Evolutionary conservation across 2,888 invertebrate genomes (phyloP).

Genomic region (Yponomeuta cagnagella): DNA sequence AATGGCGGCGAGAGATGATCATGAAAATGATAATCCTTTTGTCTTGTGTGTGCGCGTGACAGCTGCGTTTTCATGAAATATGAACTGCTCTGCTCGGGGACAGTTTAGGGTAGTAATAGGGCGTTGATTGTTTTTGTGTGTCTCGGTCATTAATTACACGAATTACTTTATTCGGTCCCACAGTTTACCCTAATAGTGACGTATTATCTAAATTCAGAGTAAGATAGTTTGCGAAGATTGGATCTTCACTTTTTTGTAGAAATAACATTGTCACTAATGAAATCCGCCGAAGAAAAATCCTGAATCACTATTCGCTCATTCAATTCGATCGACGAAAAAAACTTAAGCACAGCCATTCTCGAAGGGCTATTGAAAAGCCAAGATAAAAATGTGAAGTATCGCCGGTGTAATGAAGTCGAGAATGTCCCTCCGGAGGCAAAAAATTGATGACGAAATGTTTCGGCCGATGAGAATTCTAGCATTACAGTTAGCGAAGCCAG

Average conservation of each 20-base stretch:
- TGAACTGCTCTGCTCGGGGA: background rate
- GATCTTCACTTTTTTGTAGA: background rate
- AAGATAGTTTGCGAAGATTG: background rate
- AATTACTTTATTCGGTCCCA: background rate
- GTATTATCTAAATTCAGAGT: background rate
- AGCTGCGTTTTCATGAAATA: background rate
- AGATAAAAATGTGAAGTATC: conserved; percentile 8
- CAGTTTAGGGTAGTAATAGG: conserved; percentile 1
- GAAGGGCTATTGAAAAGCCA: background rate
- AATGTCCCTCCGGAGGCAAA: conserved; percentile 10
- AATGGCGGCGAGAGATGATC: conserved; percentile 22
- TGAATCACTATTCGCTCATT: background rate
- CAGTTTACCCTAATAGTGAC: background rate
- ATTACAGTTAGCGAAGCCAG: no score
- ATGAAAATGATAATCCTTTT: conserved; percentile 14
- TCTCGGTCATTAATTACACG: background rate
- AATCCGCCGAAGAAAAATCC: background rate
- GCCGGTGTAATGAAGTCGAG: conserved; percentile 6
- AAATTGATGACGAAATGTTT: conserved; percentile 12
- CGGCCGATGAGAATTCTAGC: background rate
- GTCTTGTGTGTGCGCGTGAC: conserved; percentile 7
- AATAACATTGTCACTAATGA: background rate
- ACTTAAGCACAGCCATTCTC: background rate
- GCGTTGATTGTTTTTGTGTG: background rate
- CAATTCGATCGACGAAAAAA: conserved; percentile 4